Evolutionary conservation across 2,888 invertebrate species (phyloP).

Genomic region (Mayetiola destructor): DNA sequence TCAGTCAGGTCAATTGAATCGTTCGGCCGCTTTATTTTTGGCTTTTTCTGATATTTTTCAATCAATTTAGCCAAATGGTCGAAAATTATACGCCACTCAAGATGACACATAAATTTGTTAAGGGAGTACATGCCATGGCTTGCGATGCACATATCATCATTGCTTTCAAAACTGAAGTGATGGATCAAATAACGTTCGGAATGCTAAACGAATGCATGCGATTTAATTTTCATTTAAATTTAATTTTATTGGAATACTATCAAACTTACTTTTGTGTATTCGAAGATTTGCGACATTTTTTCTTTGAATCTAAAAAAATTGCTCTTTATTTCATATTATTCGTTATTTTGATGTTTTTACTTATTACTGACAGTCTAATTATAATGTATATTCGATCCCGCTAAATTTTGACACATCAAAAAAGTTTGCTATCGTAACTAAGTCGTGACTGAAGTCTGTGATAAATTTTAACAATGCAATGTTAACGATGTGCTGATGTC

Average conservation of each 20-base stretch:
- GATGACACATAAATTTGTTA: neutral
- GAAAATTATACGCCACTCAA: neutral
- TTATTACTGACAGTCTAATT: too few species aligned
- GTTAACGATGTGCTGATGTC: too few species aligned
- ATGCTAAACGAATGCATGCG: neutral
- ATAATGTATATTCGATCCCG: too few species aligned
- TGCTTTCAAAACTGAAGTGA: neutral
- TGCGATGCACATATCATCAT: neutral
- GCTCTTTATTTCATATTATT: too few species aligned
- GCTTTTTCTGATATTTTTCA: neutral
- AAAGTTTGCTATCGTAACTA: too few species aligned
- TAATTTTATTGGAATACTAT: neutral
- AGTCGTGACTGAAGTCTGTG: too few species aligned
- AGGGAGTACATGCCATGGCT: neutral
- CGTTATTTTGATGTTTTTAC: too few species aligned
- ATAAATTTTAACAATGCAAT: too few species aligned
- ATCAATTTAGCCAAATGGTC: neutral
- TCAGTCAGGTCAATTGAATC: neutral
- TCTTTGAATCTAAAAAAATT: too few species aligned
- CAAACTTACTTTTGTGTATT: neutral
- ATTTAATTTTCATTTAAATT: too few species aligned
- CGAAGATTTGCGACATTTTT: constrained; percentile 3
- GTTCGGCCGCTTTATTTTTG: neutral
- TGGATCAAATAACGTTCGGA: neutral
- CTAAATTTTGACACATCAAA: too few species aligned